These are phyloP conservation scores for Chaenocephalus aceratus DNA, from an alignment of 2,113 vertebrate species.

Conservation along the genomic window DNA sequence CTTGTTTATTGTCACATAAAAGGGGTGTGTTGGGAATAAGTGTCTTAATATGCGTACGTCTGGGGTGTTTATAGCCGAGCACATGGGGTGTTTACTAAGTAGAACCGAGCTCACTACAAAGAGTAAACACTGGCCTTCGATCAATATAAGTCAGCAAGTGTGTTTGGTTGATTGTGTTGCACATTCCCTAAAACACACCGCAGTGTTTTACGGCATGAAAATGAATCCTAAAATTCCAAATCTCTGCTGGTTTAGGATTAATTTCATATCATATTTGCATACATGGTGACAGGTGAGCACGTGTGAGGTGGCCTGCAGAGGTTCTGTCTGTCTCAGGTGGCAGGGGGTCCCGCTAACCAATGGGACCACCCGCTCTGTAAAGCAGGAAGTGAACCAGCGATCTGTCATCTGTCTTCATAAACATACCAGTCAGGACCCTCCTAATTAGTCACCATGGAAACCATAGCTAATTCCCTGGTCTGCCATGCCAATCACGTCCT, in stretches of 20 bases:
- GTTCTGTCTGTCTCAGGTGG: constrained; percentile 61
- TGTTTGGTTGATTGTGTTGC: constrained; percentile 1
- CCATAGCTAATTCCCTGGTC: constrained; percentile 76
- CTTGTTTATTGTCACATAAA: constrained; percentile 60
- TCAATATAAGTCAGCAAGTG: background rate
- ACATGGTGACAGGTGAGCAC: constrained; percentile 63
- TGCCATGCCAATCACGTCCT: constrained; percentile 79
- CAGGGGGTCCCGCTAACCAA: constrained; percentile 64
- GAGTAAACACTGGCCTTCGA: background rate
- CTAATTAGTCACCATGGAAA: constrained; percentile 83
- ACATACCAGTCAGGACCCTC: constrained; percentile 76
- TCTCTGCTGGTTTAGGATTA: constrained; percentile 7
- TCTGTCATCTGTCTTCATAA: constrained; percentile 80
- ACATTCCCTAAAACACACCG: background rate
- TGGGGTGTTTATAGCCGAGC: constrained; percentile 11
- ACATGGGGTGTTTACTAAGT: constrained; percentile 28
- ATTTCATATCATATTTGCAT: constrained; percentile 31
- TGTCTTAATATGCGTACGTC: constrained; percentile 34
- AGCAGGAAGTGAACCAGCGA: constrained; percentile 74
- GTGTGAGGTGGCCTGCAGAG: constrained; percentile 48
- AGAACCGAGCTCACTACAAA: background rate
- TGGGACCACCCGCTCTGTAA: constrained; percentile 68
- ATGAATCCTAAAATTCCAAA: background rate
- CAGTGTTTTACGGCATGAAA: background rate
- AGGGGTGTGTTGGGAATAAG: constrained; percentile 42